Evolutionary conservation across 1,140 invertebrate species (phyloP), one percentile per base, ranked within the genome.

Genomic region (Eueides isabella): DNA sequence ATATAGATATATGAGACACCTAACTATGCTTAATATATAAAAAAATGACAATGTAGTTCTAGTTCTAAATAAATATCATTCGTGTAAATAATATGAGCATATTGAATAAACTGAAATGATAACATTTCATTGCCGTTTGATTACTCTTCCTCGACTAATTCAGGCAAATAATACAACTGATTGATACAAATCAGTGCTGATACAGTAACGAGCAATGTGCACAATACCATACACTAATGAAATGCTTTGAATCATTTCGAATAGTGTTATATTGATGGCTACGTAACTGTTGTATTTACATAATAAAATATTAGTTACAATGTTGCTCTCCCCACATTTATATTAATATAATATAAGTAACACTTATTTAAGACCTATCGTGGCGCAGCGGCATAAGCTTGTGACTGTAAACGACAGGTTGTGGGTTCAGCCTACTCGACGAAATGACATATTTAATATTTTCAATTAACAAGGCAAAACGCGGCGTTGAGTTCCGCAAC

Each of bases 101-200:
- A 30, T 29, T 55, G 30, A 62, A 30, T n/a, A 30, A 30, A 30
- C 5, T 62, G 12, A 62, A 62, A 62, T 62, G 61, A 30, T n/a
- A n/a, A n/a, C n/a, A n/a, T n/a, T 16, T 30, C 2, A 30, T 61
- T 30, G 26, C 61, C 29, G 35, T 67, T 41, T 68, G 28, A 68
- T 61, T 31, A 61, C 41, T 23, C 23, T 30, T 68, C 30, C 67
- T 68, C 28, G 29, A 68, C 48, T 30, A 61, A 68, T 68, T 68
- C 30, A 68, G 9, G 35, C 35, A 41, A 71, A 71, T 71, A 71
- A 71, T 71, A 64, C 35, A 44, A 71, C 62, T 71, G 69, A 71
- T 64, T 71, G 69, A 63, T 64, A 64, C 35, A 64, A 71, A 71
- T 71, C 70, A 64, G 33, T 19, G 61, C 69, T 64, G 35, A 28